Conservation (phyloP, 2,113 vertebrate genomes). For the Caranx ignobilis region DNA sequence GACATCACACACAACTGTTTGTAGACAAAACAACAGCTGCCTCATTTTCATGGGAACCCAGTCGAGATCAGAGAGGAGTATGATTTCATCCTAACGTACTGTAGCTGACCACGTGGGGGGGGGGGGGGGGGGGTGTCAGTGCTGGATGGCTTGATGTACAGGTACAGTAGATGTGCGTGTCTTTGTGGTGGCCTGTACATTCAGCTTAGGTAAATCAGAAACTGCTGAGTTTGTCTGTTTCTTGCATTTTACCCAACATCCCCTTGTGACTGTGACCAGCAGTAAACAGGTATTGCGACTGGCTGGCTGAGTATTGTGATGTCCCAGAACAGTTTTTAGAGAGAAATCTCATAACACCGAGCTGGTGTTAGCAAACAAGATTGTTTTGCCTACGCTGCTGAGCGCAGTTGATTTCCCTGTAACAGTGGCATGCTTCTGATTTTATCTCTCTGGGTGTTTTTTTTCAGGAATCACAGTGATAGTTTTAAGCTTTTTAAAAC, state of each 20-base stretch:
- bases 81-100: background rate
- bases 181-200: background rate
- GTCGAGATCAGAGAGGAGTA: conserved; percentile 18
- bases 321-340: background rate
- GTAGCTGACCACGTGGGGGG: background rate
- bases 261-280: background rate
- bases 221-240: background rate
- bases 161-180: background rate
- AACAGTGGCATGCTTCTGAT: background rate
- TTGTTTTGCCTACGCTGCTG: background rate
- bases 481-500: no score
- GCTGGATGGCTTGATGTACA: background rate
- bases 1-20: background rate
- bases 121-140: background rate
- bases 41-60: background rate
- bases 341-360: background rate
- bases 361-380: background rate
- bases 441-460: background rate
- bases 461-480: background rate
- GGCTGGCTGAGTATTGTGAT: background rate
- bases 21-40: conserved; percentile 22
- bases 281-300: background rate
- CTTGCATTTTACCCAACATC: background rate
- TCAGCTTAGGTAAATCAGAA: background rate
- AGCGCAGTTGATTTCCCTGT: background rate